phyloP scores from a whole-genome alignment of 1,140 invertebrate species.

The Drosophila sulfurigaster region DNA sequence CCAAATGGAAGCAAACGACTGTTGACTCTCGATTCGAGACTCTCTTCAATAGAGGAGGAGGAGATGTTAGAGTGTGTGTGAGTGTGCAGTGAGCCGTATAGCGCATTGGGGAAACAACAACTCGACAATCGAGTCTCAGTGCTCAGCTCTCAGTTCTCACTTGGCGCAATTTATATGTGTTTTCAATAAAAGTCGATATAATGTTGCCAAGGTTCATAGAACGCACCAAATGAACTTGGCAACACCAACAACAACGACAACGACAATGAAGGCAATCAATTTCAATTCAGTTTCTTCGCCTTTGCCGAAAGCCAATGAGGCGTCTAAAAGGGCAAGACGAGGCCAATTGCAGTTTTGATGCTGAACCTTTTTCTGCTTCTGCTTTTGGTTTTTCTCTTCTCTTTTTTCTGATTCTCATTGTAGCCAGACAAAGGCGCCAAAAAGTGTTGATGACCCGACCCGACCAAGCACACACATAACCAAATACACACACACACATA shows the following conservation, averaged over 20 bases:
- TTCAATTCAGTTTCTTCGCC: slow-evolving; percentile 79
- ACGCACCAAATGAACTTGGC: slow-evolving; percentile 79
- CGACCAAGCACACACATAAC: slow-evolving; percentile 12
- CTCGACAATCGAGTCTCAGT: background rate
- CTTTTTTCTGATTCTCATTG: background rate
- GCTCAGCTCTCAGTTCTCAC: slow-evolving; percentile 32
- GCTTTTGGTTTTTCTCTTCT: background rate
- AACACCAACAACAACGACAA: slow-evolving; percentile 45
- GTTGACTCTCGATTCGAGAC: background rate
- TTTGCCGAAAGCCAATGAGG: slow-evolving; percentile 73
- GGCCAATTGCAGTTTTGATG: slow-evolving; percentile 67
- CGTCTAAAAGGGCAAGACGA: slow-evolving; percentile 76
- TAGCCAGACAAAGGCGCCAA: slow-evolving; percentile 63
- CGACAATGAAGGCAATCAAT: slow-evolving; percentile 76
- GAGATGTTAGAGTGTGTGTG: background rate
- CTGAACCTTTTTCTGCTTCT: slow-evolving; percentile 60
- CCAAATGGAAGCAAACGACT: slow-evolving; percentile 19
- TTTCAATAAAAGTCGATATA: slow-evolving; percentile 81
- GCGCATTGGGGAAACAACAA: slow-evolving; percentile 53
- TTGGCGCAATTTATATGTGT: slow-evolving; percentile 75
- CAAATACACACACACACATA: slow-evolving; percentile 1
- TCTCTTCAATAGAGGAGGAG: background rate
- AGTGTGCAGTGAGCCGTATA: slow-evolving; percentile 66
- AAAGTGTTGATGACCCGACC: slow-evolving; percentile 75
- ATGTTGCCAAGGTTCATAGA: slow-evolving; percentile 80